Conservation (phyloP, 2,113 vertebrate species). For the Myrmecobius fasciatus region DNA sequence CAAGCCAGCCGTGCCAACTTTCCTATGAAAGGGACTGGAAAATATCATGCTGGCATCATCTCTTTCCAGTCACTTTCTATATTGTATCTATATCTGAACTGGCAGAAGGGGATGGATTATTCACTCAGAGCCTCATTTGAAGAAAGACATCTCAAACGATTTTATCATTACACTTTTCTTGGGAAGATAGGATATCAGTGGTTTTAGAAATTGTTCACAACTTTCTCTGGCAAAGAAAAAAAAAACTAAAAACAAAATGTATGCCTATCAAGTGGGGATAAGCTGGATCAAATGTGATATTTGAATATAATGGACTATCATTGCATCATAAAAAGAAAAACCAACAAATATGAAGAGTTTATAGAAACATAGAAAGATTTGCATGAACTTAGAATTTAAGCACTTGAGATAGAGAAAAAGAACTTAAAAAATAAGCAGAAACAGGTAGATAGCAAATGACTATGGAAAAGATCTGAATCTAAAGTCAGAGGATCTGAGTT, state of each 20-base stretch:
- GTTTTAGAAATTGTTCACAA: background rate
- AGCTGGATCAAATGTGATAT: background rate
- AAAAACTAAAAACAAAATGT: background rate
- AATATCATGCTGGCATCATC: background rate
- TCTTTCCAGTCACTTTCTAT: background rate
- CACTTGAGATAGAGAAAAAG: no score
- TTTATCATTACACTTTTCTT: constrained; percentile 15
- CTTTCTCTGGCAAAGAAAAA: background rate
- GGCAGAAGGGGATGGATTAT: background rate
- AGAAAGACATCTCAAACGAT: background rate
- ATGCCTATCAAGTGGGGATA: background rate
- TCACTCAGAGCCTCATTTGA: background rate
- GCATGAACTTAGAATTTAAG: background rate
- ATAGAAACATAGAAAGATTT: background rate
- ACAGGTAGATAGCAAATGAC: background rate
- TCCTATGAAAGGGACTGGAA: background rate
- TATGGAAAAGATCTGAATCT: background rate
- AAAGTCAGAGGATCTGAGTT: background rate
- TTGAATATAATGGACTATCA: background rate
- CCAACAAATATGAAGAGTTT: background rate
- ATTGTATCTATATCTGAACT: background rate
- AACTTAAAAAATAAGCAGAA: background rate
- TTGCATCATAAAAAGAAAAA: background rate
- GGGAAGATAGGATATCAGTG: background rate
- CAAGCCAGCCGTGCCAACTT: constrained; percentile 20